Evolutionary conservation across 2,797 vertebrate species (phyloP), one percentile per base, ranked within the genome.

Genomic region (Pangasius krempfi): DNA sequence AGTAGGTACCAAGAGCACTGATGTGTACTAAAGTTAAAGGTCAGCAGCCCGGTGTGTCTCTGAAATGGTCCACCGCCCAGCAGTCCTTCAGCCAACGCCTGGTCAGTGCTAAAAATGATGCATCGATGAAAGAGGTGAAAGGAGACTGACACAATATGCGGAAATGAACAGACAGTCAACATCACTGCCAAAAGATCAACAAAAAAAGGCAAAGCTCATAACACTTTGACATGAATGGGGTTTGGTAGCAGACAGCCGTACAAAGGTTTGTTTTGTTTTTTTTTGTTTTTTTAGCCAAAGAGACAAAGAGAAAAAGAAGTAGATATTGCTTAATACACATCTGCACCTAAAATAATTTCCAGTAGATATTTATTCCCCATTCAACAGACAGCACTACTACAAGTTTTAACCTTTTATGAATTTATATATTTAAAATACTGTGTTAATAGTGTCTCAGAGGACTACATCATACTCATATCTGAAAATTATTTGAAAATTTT

Each of bases 51-150:
- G 44, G 64, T 33, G 47, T 68, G 62, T 33, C 64, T 68, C 10
- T 70, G n/a, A 84, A 84, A 52, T 33, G 44, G 44, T 84, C n/a
- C 64, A 33, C 47, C 64, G 64, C 58, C 81, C 70, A 56, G 33
- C 30, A 56, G 66, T 37, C 66, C 68, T 44, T 66, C n/a, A 66
- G 82, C 62, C 64, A 52, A 84, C 64, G 82, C 82, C 82, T 84
- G 44, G 62, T 52, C 62, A 84, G 47, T 84, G 82, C 82, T 84
- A 84, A 84, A 84, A 84, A 84, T 84, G 82, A 84, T 84, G 82
- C 82, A 68, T 70, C 40, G 82, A 70, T 84, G 64, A 84, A 84
- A 84, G 82, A 84, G 82, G 82, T 84, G 82, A 84, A 84, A 84
- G 82, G 82, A 84, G 82, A 70, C 82, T 68, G 82, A 70, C 82